Evolutionary conservation across 2,113 vertebrate genomes (phyloP).

Genomic region (Sturnus vulgaris): DNA sequence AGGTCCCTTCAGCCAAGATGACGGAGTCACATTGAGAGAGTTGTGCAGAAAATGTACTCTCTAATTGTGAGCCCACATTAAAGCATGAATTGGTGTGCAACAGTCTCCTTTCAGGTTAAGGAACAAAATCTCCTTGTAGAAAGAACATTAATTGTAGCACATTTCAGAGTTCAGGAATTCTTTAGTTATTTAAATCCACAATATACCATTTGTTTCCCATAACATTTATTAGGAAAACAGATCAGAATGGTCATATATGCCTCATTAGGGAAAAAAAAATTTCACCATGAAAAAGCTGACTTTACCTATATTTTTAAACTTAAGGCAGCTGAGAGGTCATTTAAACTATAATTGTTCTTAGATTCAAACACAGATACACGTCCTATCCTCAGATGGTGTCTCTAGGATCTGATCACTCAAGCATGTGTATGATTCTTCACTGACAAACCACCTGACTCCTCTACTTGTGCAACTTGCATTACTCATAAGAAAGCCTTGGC

Average conservation of each 20-base stretch:
- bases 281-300: neutral
- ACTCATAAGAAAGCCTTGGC: conserved; percentile 40
- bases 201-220: neutral
- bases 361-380: neutral
- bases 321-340: neutral
- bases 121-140: neutral
- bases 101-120: neutral
- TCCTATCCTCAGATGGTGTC: neutral
- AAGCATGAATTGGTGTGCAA: neutral
- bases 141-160: neutral
- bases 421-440: neutral
- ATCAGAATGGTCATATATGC: neutral
- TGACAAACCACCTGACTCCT: conserved; percentile 23
- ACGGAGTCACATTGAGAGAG: neutral
- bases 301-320: neutral
- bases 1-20: neutral
- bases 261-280: neutral
- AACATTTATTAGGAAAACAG: neutral
- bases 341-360: neutral
- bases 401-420: neutral
- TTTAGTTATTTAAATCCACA: neutral
- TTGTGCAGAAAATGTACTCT: neutral
- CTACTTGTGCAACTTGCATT: conserved; percentile 37
- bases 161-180: neutral
- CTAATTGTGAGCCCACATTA: neutral